Percentiles rank a stretch among this genome's conserved stretches.
phyloP scores from a whole-genome alignment of 2,797 vertebrate species.

The Glyptemys insculpta region DNA sequence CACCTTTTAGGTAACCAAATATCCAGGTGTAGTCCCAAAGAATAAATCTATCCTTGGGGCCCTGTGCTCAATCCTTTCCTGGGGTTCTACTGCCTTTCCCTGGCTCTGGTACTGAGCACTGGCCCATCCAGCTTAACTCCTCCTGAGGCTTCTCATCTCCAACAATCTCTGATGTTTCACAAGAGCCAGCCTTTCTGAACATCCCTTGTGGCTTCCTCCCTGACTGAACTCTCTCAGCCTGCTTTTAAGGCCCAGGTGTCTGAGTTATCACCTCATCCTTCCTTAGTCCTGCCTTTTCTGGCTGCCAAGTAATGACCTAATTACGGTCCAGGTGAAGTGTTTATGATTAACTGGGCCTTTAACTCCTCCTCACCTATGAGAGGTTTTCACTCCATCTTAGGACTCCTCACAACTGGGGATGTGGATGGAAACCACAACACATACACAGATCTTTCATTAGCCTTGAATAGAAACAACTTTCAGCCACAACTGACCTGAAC shows the following conservation, averaged over 20 bases:
- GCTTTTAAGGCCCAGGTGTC: not conserved
- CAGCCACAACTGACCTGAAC: not conserved
- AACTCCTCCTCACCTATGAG: no score
- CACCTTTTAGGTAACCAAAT: not conserved
- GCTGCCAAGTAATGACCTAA: not conserved
- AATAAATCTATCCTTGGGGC: not conserved
- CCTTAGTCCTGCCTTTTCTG: not conserved
- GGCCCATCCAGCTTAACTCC: not conserved
- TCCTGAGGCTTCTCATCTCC: not conserved
- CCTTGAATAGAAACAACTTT: not conserved
- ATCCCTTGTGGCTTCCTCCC: not conserved
- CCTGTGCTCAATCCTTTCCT: not conserved
- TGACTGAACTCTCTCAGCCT: not conserved
- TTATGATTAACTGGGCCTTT: not conserved
- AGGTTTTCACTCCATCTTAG: not conserved
- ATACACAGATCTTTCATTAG: not conserved
- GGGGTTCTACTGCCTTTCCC: not conserved
- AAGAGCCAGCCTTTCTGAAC: not conserved
- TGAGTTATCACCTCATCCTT: not conserved
- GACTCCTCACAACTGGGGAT: not conserved
- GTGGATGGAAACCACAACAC: not conserved
- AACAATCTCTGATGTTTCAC: not conserved
- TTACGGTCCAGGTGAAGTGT: not conserved
- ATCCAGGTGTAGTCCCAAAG: not conserved
- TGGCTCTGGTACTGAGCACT: not conserved